Percentiles rank a stretch among this genome's conserved stretches.
Conservation (phyloP, 2,888 invertebrate genomes). For the Cheilosia scutellata region DNA sequence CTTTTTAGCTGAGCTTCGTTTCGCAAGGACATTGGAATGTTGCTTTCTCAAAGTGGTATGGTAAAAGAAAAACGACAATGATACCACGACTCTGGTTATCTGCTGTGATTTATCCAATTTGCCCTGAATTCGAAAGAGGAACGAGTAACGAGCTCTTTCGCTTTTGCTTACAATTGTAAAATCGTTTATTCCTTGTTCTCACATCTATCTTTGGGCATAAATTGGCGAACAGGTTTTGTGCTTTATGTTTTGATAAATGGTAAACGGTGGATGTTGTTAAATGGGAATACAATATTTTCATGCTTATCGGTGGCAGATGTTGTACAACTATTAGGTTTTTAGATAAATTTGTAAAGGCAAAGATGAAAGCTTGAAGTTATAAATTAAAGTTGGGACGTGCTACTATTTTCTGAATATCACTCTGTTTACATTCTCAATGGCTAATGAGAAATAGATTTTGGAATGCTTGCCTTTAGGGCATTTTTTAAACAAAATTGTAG, state of each 20-base stretch:
- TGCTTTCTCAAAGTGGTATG: constrained; percentile 10
- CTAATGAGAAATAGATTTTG: too few species aligned
- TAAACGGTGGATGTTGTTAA: constrained; percentile 55
- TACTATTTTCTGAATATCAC: too few species aligned
- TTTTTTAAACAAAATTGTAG: too few species aligned
- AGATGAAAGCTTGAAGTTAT: constrained; percentile 17
- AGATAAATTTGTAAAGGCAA: not conserved
- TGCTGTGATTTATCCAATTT: constrained; percentile 72
- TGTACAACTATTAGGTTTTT: not conserved
- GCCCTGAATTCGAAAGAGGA: constrained; percentile 24
- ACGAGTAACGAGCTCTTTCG: constrained; percentile 5
- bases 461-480: too few species aligned
- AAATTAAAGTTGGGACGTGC: not conserved
- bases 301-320: constrained; percentile 42
- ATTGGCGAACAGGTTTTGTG: constrained; percentile 65
- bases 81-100: constrained; percentile 69
- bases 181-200: constrained; percentile 63
- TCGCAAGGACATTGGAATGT: constrained; percentile 45
- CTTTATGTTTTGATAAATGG: constrained; percentile 72
- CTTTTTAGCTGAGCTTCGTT: constrained; percentile 44
- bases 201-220: constrained; percentile 68
- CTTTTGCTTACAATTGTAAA: constrained; percentile 46
- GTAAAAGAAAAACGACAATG: constrained; percentile 43
- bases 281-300: constrained; percentile 52
- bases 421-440: too few species aligned